Percentiles rank a stretch among this genome's conserved stretches.
Evolutionary conservation across 2,113 vertebrate species (phyloP).

Genomic region (Tiliqua scincoides): DNA sequence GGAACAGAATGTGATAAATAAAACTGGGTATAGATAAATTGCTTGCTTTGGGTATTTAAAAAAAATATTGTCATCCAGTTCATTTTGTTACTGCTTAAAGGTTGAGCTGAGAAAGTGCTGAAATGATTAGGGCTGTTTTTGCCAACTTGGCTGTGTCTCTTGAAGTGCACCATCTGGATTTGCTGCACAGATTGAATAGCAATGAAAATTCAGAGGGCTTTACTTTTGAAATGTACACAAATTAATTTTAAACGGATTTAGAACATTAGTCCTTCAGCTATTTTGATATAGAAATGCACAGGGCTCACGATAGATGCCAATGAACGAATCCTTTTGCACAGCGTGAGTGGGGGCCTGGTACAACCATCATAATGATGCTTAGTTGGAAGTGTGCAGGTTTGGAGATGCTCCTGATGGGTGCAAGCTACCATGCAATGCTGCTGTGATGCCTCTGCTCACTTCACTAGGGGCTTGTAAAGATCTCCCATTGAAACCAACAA

Average conservation of each 20-base stretch:
- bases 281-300: background rate
- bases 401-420: background rate
- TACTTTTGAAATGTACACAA: slow-evolving; percentile 38
- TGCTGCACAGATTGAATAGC: background rate
- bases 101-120: background rate
- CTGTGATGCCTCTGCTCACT: background rate
- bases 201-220: slow-evolving; percentile 12
- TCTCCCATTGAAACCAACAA: background rate
- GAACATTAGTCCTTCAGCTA: background rate
- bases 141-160: slow-evolving; percentile 11
- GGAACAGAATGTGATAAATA: background rate
- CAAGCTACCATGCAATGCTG: background rate
- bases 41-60: background rate
- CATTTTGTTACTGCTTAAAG: background rate
- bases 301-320: slow-evolving; percentile 6
- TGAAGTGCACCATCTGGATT: slow-evolving; percentile 17
- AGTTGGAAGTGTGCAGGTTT: background rate
- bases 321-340: background rate
- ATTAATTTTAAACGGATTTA: slow-evolving; percentile 5
- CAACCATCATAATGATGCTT: background rate
- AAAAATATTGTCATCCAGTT: background rate
- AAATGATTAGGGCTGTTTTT: background rate
- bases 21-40: background rate
- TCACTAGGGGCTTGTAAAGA: background rate
- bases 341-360: background rate